These are phyloP conservation scores for Cydia fagiglandana DNA, from an alignment of 1,140 invertebrate species.

Conservation along the genomic window DNA sequence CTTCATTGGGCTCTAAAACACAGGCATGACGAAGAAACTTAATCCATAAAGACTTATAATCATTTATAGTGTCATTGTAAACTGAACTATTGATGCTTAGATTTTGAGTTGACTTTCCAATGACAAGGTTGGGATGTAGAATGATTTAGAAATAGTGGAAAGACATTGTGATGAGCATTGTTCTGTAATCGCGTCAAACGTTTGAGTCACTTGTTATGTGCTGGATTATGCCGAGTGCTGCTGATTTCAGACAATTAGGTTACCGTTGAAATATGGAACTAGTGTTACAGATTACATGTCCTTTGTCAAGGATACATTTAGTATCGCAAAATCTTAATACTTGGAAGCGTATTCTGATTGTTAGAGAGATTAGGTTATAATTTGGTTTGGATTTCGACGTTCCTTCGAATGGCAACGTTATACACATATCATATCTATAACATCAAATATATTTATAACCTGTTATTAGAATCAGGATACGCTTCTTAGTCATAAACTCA, in stretches of 20 bases:
- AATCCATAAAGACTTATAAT: background rate
- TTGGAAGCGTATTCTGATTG: background rate
- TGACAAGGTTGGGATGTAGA: background rate
- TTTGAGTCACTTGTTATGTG: conserved; percentile 44
- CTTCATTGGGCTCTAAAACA: conserved; percentile 22
- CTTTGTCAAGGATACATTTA: background rate
- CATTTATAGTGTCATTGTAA: too few relatives aligned
- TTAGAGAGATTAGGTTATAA: too few relatives aligned
- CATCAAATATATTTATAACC: too few relatives aligned
- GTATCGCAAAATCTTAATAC: background rate
- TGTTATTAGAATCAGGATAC: too few relatives aligned
- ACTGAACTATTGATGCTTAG: background rate
- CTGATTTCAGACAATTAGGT: conserved; percentile 19
- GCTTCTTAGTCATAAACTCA: too few relatives aligned
- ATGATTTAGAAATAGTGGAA: background rate
- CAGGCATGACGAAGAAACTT: background rate
- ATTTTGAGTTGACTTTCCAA: background rate
- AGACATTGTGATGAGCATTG: conserved; percentile 48
- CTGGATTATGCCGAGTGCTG: conserved; percentile 9
- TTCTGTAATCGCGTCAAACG: conserved; percentile 51
- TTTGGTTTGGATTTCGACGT: too few relatives aligned
- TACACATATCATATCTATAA: too few relatives aligned
- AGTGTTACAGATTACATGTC: background rate
- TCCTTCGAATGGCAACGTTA: too few relatives aligned
- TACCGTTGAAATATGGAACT: background rate